Evolutionary conservation across 2,113 vertebrate genomes (phyloP).

Genomic region (Macquaria australasica): DNA sequence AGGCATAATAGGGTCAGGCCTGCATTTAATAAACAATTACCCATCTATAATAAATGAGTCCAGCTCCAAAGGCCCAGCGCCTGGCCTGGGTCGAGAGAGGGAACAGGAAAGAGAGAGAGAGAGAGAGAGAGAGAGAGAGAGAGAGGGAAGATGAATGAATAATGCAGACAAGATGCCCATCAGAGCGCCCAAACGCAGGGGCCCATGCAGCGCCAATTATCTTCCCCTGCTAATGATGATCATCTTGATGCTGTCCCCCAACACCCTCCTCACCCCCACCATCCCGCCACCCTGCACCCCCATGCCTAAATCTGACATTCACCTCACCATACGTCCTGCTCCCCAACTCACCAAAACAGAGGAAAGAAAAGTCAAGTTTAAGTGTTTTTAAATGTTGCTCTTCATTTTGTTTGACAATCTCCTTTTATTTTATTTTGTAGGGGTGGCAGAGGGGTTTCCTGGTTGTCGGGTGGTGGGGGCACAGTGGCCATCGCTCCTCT

Average conservation of each 20-base stretch:
- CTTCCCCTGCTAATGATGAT: slow-evolving; percentile 81
- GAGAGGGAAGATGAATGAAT: slow-evolving; percentile 80
- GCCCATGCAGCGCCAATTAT: slow-evolving; percentile 81
- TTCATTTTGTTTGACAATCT: slow-evolving; percentile 9
- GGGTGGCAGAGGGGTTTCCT: slow-evolving; percentile 57
- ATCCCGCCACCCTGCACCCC: not conserved
- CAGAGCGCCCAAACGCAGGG: slow-evolving; percentile 77
- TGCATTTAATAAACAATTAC: slow-evolving; percentile 91
- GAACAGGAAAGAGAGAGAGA: slow-evolving; percentile 26
- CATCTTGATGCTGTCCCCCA: slow-evolving; percentile 59
- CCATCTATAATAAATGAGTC: slow-evolving; percentile 88
- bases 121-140: slow-evolving; percentile 31
- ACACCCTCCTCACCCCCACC: slow-evolving; percentile 1
- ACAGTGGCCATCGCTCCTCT: slow-evolving; percentile 80
- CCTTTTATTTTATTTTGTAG: slow-evolving; percentile 69
- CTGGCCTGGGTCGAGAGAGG: slow-evolving; percentile 70
- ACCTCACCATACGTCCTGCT: not conserved
- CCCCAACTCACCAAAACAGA: not conserved
- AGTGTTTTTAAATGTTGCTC: not conserved
- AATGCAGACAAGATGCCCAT: slow-evolving; percentile 84
- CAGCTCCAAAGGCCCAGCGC: slow-evolving; percentile 79
- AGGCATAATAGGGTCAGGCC: slow-evolving; percentile 87
- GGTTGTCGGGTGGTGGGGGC: not conserved
- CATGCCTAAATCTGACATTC: slow-evolving; percentile 64
- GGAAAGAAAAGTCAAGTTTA: not conserved